Evolutionary conservation across 2,797 vertebrate species (phyloP), one percentile per base, ranked within the genome.

Genomic region (Cyprinella venusta): DNA sequence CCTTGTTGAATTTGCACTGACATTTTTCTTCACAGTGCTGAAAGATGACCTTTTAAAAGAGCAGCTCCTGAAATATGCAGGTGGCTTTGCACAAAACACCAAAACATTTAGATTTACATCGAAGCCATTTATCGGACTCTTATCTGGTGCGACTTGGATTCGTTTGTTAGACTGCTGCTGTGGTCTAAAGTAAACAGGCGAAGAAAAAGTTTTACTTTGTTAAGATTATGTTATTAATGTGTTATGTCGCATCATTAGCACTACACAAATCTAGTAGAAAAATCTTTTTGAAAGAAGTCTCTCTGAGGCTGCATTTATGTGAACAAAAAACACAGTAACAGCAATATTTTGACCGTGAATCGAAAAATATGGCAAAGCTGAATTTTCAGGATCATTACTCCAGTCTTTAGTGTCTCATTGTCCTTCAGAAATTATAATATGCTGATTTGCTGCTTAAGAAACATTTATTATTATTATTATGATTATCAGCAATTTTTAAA

Each of bases 21-120:
- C 96, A 96, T 98, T 97, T 97, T 95, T 96, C 93, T 94, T 94
- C 90, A 91, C 91, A 94, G 93, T 95, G 92, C 93, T 93, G 89
- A 95, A 94, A 93, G 91, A 92, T 96, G 95, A 97, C 96, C 96
- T 98, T 98, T 97, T 94, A 92, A 95, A 95, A 95, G 92, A 92
- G 94, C 77, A 75, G 76, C 63, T 83, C 74, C 63, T 83, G 71
- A 83, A 86, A 88, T 81, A 83, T 81, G 74, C 81, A 86, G 85
- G 77, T 83, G 85, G 61, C 80, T 82, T 80, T 52, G 48, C 59
- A 80, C 82, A 80, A 88, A 83, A 48, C 71, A 79, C 61, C 69
- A 50, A 78, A 80, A 72, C 71, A 82, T 76, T 82, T 68, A n/a
- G 61, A 67, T 75, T 76, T 45, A 67, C 50, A 75, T 5, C 30